phyloP scores from a whole-genome alignment of 2,797 vertebrate genomes.

The Pipistrellus kuhlii region DNA sequence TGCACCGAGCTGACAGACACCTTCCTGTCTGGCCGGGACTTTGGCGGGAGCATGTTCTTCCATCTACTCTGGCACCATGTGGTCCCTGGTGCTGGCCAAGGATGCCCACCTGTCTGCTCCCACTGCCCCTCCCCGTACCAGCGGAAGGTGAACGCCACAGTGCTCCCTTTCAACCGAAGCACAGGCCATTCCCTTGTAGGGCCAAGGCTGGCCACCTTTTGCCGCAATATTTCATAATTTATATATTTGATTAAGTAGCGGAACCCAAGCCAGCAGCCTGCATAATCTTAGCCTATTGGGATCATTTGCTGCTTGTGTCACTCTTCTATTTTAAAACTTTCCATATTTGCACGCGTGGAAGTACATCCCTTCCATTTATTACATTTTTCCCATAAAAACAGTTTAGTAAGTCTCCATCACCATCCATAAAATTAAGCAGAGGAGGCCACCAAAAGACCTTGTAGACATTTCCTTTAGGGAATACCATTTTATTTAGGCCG shows the following conservation, averaged over 20 bases:
- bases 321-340: slow-evolving; percentile 79
- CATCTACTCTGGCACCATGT: not conserved
- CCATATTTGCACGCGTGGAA: slow-evolving; percentile 70
- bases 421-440: not conserved
- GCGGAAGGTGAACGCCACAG: slow-evolving; percentile 32
- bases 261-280: slow-evolving; percentile 55
- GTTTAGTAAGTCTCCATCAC: slow-evolving; percentile 55
- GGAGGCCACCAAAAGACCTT: not conserved
- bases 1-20: not conserved
- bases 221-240: slow-evolving; percentile 75
- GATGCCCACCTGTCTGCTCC: not conserved
- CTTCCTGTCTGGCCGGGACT: not conserved
- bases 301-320: slow-evolving; percentile 69
- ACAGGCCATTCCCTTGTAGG: slow-evolving; percentile 79
- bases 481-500: slow-evolving; percentile 50
- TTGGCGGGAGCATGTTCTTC: not conserved
- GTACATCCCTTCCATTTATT: slow-evolving; percentile 59
- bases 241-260: slow-evolving; percentile 71
- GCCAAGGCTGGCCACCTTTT: slow-evolving; percentile 50
- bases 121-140: slow-evolving; percentile 56
- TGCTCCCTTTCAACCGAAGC: slow-evolving; percentile 55
- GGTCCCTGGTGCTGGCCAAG: not conserved
- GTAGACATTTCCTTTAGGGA: slow-evolving; percentile 34
- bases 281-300: slow-evolving; percentile 56
- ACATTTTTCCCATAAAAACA: slow-evolving; percentile 63